phyloP scores from a whole-genome alignment of 53 echinoderm and acorn worm genomes.

The Mesocentrotus franciscanus region DNA sequence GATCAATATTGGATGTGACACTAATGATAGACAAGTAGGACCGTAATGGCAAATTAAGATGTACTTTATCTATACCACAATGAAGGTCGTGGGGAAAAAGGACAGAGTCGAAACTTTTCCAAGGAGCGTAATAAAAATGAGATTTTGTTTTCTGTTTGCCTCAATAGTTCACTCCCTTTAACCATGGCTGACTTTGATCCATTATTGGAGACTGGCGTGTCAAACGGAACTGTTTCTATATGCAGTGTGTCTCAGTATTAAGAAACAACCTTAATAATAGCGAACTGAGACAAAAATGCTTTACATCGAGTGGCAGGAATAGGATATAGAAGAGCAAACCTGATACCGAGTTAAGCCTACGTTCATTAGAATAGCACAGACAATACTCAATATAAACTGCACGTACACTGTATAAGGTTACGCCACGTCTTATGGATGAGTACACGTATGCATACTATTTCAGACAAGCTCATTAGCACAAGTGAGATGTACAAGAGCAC shows the following conservation, averaged over 20 bases:
- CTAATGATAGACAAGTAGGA: not conserved
- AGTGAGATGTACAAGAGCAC: not conserved
- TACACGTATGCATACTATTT: not conserved
- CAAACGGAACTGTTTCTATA: no score
- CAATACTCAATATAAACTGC: no score
- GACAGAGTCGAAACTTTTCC: not conserved
- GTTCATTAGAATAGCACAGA: no score
- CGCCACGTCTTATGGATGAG: not conserved
- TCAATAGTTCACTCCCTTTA: no score
- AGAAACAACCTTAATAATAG: no score
- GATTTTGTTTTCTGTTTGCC: no score
- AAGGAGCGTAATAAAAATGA: not conserved
- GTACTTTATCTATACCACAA: not conserved
- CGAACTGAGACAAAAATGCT: no score
- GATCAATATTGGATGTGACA: conserved; percentile 12
- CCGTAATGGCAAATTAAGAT: not conserved
- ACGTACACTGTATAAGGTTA: not conserved
- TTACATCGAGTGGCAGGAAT: not conserved
- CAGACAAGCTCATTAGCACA: not conserved
- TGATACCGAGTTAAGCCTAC: not conserved
- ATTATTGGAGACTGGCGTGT: no score
- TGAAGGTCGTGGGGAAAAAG: not conserved
- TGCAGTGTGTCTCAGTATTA: no score
- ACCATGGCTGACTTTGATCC: no score
- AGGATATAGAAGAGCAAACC: not conserved